Conservation (phyloP, 1,140 invertebrate species). For the Ceratina calcarata region DNA sequence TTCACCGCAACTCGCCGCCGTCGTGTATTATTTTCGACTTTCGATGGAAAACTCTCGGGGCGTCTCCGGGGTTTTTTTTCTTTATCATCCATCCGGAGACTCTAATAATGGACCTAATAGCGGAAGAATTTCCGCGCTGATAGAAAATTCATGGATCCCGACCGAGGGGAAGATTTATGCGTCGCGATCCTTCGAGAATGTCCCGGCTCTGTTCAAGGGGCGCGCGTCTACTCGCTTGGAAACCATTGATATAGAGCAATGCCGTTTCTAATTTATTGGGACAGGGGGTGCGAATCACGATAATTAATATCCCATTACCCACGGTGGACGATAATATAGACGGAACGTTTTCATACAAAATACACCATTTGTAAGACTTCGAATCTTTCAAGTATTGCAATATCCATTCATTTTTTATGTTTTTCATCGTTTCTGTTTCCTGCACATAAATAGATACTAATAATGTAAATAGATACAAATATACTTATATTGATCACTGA, state of each 20-base stretch:
- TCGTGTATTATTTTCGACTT: conserved; percentile 43
- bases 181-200: conserved; percentile 9
- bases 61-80: neutral
- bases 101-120: conserved; percentile 35
- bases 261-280: conserved; percentile 20
- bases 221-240: conserved; percentile 9
- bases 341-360: no score
- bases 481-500: neutral
- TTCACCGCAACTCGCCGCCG: neutral
- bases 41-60: neutral
- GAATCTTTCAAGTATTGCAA: neutral
- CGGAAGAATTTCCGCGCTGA: conserved; percentile 35
- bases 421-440: no score
- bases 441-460: no score
- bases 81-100: conserved; percentile 8
- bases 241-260: conserved; percentile 26
- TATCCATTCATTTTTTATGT: no score
- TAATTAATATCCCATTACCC: conserved; percentile 26
- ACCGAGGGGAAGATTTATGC: conserved; percentile 27
- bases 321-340: no score
- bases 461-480: no score
- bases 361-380: neutral
- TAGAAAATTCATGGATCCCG: conserved; percentile 39
- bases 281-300: conserved; percentile 28
- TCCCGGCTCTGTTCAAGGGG: neutral